Base-by-base conservation (phyloP, 2,888 invertebrate species). In the Strigamia transsilvanica region DNA sequence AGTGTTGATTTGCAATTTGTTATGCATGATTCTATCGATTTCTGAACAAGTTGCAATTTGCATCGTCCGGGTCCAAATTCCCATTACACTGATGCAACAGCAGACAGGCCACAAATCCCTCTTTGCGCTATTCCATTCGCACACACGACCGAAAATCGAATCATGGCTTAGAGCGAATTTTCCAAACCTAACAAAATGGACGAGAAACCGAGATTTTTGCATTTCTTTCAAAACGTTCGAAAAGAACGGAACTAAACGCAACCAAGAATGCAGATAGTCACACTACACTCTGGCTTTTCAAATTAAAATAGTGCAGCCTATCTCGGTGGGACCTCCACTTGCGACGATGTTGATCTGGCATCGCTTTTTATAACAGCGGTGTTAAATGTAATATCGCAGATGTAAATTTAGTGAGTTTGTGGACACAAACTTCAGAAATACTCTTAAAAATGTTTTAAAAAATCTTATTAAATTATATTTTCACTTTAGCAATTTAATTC, bases 21-120 rank as follows among this genome's bases (percentile, higher is more conserved):
- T 80, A 80, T 80, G 80, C 80, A 80, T 80, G 80, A 51, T 73
- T 73, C 51, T 80, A 80, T 80, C 80, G 80, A 80, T 80, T 80
- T 80, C 80, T 80, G 80, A 80, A 80, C 73, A 73, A 73, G 73
- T 73, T 73, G 80, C 56, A 80, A 80, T 80, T 80, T 80, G 80
- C 80, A 80, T 80, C 80, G 80, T 38, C 41, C 41, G 79, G 32
- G 79, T 79, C 79, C 42, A 38, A 79, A 42, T 79, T 42, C 79
- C 79, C 79, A 41, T 79, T 79, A 79, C 79, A 41, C 79, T 41
- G 73, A 73, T 73, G 73, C 73, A 73, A n/a, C 73, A n/a, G 73
- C 27, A 73, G 73, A 73, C 73, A 73, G 73, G 73, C 73, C 73
- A 73, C 73, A 73, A 73, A 73, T 73, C 73, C 73, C 73, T 73